phyloP scores from a whole-genome alignment of 2,113 vertebrate species.

The Actenoides hombroni region DNA sequence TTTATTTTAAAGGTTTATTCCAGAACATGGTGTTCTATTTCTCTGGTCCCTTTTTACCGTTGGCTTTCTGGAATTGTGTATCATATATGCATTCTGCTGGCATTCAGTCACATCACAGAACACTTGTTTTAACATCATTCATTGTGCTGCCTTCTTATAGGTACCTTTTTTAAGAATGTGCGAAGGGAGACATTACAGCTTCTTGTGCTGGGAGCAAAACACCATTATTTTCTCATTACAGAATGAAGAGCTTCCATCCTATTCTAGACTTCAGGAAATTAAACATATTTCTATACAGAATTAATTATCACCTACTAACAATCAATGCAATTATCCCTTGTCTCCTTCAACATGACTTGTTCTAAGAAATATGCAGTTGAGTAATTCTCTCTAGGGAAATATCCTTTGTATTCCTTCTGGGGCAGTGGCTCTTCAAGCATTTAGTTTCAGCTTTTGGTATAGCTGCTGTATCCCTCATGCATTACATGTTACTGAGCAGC shows the following conservation, averaged over 20 bases:
- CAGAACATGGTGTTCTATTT: neutral
- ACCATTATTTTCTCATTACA: conserved; percentile 42
- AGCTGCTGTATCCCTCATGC: neutral
- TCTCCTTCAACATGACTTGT: conserved; percentile 53
- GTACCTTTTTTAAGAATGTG: neutral
- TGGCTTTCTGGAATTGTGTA: neutral
- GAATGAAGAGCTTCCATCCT: conserved; percentile 26
- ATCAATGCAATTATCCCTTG: conserved; percentile 65
- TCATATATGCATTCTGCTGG: neutral
- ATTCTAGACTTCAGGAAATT: conserved; percentile 53
- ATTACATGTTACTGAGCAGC: neutral
- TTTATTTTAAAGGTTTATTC: neutral
- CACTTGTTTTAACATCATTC: neutral
- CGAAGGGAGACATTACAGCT: neutral
- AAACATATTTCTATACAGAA: conserved; percentile 51
- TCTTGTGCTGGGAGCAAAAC: neutral
- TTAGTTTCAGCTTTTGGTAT: conserved; percentile 49
- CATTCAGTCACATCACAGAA: neutral
- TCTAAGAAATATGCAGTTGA: conserved; percentile 40
- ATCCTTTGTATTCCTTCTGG: conserved; percentile 52
- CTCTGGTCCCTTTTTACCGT: neutral
- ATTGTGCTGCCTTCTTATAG: neutral
- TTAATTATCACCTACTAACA: conserved; percentile 66
- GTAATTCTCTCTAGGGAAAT: conserved; percentile 63
- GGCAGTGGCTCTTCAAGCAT: conserved; percentile 15